These are phyloP conservation scores for Calidris pugnax DNA, from an alignment of 2,113 vertebrate genomes.

Conservation along the genomic window DNA sequence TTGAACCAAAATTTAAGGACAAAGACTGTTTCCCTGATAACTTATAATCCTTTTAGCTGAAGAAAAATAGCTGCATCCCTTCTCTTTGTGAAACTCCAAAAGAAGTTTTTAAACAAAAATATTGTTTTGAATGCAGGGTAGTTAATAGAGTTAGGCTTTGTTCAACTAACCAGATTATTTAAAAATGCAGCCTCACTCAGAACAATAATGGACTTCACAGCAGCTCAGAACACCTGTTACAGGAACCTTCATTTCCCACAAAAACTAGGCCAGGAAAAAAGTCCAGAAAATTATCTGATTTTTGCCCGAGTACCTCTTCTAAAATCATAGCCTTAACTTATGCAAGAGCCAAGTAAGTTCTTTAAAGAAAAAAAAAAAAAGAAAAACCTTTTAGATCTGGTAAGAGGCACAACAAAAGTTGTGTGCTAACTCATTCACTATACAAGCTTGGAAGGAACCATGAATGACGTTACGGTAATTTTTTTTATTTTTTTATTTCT, in stretches of 20 bases:
- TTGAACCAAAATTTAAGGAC: not conserved
- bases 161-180: not conserved
- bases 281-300: not conserved
- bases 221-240: not conserved
- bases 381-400: not conserved
- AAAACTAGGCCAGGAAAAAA: not conserved
- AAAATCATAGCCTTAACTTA: not conserved
- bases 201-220: not conserved
- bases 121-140: not conserved
- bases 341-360: not conserved
- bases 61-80: not conserved
- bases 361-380: not conserved
- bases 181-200: not conserved
- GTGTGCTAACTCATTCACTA: slow-evolving; percentile 6
- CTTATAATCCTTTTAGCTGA: not conserved
- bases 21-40: not conserved
- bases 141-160: not conserved
- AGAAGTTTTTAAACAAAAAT: not conserved
- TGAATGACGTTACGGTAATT: slow-evolving; percentile 81
- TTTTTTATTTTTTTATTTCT: not conserved
- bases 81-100: not conserved
- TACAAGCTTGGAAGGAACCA: slow-evolving; percentile 72
- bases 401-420: not conserved
- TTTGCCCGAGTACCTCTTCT: not conserved
- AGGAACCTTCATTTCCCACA: not conserved